Conservation (phyloP, 2,888 invertebrate genomes). For the Oeneis ivallda region DNA sequence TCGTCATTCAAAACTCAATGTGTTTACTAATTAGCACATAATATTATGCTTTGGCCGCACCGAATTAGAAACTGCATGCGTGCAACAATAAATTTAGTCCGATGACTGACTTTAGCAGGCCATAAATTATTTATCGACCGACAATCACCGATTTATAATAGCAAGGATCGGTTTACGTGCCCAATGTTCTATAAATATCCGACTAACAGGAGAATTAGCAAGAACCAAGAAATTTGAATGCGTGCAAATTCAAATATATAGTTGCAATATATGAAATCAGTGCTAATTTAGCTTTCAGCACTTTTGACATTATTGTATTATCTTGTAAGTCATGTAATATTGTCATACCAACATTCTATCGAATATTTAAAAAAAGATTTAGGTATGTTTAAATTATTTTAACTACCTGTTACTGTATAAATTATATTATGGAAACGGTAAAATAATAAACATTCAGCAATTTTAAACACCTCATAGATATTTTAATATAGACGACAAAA, state of each 20-base stretch:
- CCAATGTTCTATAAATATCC: not conserved
- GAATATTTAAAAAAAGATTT: too few species aligned
- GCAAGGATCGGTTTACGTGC: too few species aligned
- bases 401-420: too few species aligned
- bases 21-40: not conserved
- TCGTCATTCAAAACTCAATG: not conserved
- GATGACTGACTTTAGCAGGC: not conserved
- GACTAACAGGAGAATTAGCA: not conserved
- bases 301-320: too few species aligned
- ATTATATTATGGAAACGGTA: too few species aligned
- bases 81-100: slow-evolving; percentile 5
- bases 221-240: not conserved
- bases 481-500: too few species aligned
- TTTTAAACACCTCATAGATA: too few species aligned
- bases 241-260: not conserved
- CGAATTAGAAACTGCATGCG: slow-evolving; percentile 8
- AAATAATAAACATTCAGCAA: too few species aligned
- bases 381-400: too few species aligned
- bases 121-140: not conserved
- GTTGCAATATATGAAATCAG: not conserved
- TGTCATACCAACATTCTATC: too few species aligned
- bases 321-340: too few species aligned
- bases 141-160: not conserved
- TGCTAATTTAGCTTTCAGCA: not conserved
- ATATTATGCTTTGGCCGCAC: not conserved